A percentile compares a stretch with the other conserved stretches of the same genome.
Conservation (phyloP, 2,797 vertebrate genomes). For the Chrysocyon brachyurus region DNA sequence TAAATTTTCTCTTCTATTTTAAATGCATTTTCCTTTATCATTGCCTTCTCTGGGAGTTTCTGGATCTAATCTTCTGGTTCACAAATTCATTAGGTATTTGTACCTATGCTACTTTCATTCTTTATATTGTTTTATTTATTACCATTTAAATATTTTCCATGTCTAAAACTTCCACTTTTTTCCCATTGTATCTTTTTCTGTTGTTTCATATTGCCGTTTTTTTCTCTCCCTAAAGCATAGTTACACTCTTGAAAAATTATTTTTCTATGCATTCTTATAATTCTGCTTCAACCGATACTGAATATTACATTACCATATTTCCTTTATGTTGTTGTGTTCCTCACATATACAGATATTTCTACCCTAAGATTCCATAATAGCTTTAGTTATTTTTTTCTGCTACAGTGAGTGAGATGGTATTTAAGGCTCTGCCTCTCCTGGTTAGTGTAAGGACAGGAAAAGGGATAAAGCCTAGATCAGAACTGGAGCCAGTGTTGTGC, state of each 20-base stretch:
- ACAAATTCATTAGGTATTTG: neutral
- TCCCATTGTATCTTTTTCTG: neutral
- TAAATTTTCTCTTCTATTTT: neutral
- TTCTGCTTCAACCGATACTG: neutral
- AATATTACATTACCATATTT: neutral
- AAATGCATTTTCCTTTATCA: neutral
- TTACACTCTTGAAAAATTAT: neutral
- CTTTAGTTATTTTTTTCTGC: neutral
- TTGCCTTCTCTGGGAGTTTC: neutral
- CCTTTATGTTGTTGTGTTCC: slow-evolving; percentile 2
- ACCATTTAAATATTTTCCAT: neutral
- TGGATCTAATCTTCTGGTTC: neutral
- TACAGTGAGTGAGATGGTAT: neutral
- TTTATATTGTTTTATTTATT: neutral
- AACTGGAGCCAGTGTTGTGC: neutral
- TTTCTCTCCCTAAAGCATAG: neutral
- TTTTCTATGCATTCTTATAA: neutral
- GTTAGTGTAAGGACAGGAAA: neutral
- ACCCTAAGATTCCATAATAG: neutral
- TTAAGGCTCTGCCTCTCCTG: neutral
- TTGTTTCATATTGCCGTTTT: neutral
- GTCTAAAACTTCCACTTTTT: neutral
- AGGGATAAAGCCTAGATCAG: neutral
- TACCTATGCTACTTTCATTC: neutral
- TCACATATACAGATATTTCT: neutral